phyloP scores from a whole-genome alignment of 1,140 invertebrate species.

The Nasonia giraulti region DNA sequence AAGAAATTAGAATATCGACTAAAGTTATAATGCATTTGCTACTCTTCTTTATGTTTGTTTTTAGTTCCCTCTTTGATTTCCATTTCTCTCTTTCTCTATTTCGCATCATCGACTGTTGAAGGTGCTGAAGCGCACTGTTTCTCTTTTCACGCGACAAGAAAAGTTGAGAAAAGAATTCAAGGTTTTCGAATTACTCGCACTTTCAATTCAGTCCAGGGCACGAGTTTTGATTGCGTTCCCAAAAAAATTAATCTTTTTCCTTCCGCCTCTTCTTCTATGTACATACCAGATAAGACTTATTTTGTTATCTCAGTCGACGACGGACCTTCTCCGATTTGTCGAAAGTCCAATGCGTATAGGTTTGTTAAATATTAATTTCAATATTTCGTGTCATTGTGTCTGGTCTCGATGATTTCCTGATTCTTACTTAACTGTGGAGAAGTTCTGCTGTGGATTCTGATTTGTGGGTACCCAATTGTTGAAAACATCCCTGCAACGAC shows the following conservation, averaged over 20 bases:
- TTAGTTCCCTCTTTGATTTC: not conserved
- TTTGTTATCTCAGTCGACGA: slow-evolving; percentile 52
- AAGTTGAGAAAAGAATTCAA: slow-evolving; percentile 42
- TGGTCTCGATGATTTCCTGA: slow-evolving; percentile 16
- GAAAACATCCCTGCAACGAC: slow-evolving; percentile 87
- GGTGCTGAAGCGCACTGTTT: not conserved
- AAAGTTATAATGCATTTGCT: slow-evolving; percentile 43
- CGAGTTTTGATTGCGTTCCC: slow-evolving; percentile 51
- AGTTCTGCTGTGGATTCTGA: slow-evolving; percentile 81
- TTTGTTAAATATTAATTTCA: slow-evolving; percentile 33
- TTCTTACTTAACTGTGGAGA: slow-evolving; percentile 76
- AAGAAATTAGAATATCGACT: slow-evolving; percentile 46
- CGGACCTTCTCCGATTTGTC: slow-evolving; percentile 42
- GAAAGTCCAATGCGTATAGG: slow-evolving; percentile 48
- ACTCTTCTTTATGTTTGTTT: not conserved
- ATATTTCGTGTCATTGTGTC: slow-evolving; percentile 21
- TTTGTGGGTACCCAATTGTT: slow-evolving; percentile 91
- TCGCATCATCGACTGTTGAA: not conserved
- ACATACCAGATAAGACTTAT: slow-evolving; percentile 51
- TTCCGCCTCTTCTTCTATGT: slow-evolving; percentile 43
- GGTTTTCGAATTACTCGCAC: slow-evolving; percentile 14
- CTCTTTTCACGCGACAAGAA: slow-evolving; percentile 1
- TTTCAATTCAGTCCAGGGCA: slow-evolving; percentile 49
- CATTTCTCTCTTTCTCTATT: not conserved
- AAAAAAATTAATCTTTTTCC: slow-evolving; percentile 41